phyloP scores from a whole-genome alignment of 2,888 invertebrate genomes.

The Dorcus hopei region DNA sequence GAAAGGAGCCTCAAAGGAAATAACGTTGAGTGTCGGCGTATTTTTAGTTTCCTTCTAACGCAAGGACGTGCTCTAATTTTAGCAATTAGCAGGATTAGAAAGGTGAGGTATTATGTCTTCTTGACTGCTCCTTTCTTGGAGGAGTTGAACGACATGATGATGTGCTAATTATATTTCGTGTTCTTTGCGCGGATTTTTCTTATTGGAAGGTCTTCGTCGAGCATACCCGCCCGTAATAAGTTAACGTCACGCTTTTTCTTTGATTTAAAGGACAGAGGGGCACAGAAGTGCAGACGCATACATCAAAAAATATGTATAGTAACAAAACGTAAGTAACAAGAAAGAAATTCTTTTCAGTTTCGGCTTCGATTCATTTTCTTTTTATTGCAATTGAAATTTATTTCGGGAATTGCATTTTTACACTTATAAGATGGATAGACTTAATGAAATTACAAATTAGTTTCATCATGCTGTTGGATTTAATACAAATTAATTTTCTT shows the following conservation, averaged over 20 bases:
- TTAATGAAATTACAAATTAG: no score
- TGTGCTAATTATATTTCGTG: conserved; percentile 1
- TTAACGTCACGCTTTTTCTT: background rate
- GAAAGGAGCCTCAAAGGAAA: background rate
- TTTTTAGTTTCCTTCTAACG: background rate
- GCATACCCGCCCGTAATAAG: background rate
- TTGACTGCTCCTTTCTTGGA: background rate
- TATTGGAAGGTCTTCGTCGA: background rate
- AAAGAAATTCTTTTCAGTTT: no score
- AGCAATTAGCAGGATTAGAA: background rate
- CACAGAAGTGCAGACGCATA: no score
- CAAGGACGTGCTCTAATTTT: background rate
- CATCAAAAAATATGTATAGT: no score
- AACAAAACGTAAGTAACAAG: no score
- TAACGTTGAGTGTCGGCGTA: background rate
- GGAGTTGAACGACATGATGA: conserved; percentile 2
- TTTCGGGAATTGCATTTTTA: no score
- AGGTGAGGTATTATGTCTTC: background rate
- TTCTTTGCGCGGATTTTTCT: background rate
- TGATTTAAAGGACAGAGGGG: background rate
- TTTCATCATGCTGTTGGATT: no score
- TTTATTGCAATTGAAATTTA: no score
- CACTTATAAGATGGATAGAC: no score
- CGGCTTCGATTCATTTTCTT: no score
- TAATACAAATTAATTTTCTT: no score